phyloP scores from a whole-genome alignment of 2,113 vertebrate species.

The Charadrius vociferus region DNA sequence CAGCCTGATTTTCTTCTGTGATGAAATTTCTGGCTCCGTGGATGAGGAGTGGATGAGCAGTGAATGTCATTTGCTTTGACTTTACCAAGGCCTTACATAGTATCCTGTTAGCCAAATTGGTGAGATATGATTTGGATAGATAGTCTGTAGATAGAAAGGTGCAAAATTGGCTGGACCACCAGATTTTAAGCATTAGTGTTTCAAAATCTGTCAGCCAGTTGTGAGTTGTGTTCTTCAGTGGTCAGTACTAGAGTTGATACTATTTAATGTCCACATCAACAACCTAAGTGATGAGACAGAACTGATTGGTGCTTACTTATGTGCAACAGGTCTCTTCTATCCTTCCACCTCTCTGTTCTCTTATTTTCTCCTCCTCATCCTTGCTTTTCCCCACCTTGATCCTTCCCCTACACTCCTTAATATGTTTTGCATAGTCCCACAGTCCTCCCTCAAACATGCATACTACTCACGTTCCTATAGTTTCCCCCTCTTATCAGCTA shows the following conservation, averaged over 20 bases:
- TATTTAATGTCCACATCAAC: background rate
- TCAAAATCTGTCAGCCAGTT: background rate
- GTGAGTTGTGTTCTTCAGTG: accelerated
- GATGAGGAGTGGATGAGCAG: background rate
- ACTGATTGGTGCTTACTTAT: background rate
- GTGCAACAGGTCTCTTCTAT: background rate
- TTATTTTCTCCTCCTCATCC: background rate
- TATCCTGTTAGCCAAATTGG: background rate
- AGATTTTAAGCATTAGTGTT: background rate
- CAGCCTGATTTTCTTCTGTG: background rate
- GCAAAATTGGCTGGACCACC: background rate
- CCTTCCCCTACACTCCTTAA: background rate
- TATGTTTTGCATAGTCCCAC: background rate
- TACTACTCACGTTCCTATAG: background rate
- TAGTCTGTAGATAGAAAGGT: background rate
- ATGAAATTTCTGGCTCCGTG: background rate
- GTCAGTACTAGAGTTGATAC: background rate
- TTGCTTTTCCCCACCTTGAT: background rate
- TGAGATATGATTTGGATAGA: background rate
- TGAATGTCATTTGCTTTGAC: background rate
- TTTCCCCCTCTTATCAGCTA: background rate
- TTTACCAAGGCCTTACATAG: background rate
- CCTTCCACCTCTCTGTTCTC: background rate
- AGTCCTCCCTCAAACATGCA: background rate
- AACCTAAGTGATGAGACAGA: background rate